Conservation (phyloP, 35 echinoderm and acorn worm genomes). For the Amphiura filiformis region DNA sequence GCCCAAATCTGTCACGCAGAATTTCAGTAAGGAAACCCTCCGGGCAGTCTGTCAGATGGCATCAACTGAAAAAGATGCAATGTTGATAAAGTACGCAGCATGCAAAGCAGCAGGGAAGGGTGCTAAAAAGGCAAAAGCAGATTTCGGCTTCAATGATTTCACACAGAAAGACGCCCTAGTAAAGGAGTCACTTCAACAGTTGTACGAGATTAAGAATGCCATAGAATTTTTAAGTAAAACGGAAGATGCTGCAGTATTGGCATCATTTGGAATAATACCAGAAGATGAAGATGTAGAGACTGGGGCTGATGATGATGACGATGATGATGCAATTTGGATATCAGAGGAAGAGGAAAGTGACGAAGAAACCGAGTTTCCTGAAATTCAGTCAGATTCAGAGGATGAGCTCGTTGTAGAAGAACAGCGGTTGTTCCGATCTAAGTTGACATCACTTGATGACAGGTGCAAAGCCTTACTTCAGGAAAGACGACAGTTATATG, state of each 20-base stretch:
- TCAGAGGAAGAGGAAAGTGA: background rate
- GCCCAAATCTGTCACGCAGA: background rate
- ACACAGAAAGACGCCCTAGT: background rate
- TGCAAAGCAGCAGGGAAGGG: background rate
- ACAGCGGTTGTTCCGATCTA: background rate
- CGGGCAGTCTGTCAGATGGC: slow-evolving; percentile 7
- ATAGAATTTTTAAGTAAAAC: background rate
- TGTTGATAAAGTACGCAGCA: background rate
- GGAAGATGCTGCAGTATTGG: background rate
- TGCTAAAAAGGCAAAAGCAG: background rate
- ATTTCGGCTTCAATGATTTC: background rate
- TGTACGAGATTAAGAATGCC: background rate
- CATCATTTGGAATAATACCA: background rate
- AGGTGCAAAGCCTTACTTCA: background rate
- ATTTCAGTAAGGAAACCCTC: background rate
- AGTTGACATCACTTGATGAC: background rate
- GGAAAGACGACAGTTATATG: background rate
- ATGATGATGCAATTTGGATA: background rate
- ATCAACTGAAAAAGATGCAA: background rate
- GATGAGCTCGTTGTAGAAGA: background rate
- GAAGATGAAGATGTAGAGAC: background rate
- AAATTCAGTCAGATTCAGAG: background rate
- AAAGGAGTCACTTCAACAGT: background rate
- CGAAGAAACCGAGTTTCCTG: background rate
- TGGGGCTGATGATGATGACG: background rate